A percentile compares a stretch with the other conserved stretches of the same genome.
Evolutionary conservation across 2,888 invertebrate species (phyloP).

Genomic region (Meiosimyza platycephala): DNA sequence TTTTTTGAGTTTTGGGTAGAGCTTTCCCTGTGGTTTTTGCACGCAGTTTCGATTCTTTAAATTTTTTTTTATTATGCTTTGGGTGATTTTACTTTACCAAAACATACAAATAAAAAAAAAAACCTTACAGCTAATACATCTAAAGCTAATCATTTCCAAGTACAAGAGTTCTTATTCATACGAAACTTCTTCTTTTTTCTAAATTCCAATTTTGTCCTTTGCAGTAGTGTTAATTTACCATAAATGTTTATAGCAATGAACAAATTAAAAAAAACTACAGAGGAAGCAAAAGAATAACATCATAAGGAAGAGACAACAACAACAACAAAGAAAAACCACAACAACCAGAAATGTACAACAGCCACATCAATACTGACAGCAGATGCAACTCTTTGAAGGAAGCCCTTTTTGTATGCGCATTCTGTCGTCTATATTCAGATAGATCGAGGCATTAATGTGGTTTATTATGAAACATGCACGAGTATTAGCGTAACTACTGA

Average conservation of each 20-base stretch:
- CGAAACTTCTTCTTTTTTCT: no score
- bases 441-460: constrained; percentile 55
- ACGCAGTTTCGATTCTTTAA: no score
- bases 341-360: constrained; percentile 12
- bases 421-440: constrained; percentile 15
- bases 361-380: constrained; percentile 28
- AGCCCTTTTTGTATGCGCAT: constrained; percentile 14
- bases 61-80: no score
- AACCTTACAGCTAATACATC: no score
- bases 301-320: constrained; percentile 10
- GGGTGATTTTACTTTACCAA: no score
- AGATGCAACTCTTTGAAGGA: constrained; percentile 26
- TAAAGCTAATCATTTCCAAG: no score
- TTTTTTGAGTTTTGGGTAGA: no score
- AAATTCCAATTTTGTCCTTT: background rate
- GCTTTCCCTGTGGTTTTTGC: no score
- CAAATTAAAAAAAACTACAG: background rate
- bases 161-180: no score
- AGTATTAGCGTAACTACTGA: constrained; percentile 34
- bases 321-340: constrained; percentile 3
- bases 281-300: constrained; percentile 10
- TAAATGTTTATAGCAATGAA: background rate
- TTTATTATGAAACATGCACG: constrained; percentile 53
- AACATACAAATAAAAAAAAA: no score
- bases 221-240: constrained; percentile 6